Conservation (phyloP, 1,140 invertebrate species). For the Zaprionus camerounensis region DNA sequence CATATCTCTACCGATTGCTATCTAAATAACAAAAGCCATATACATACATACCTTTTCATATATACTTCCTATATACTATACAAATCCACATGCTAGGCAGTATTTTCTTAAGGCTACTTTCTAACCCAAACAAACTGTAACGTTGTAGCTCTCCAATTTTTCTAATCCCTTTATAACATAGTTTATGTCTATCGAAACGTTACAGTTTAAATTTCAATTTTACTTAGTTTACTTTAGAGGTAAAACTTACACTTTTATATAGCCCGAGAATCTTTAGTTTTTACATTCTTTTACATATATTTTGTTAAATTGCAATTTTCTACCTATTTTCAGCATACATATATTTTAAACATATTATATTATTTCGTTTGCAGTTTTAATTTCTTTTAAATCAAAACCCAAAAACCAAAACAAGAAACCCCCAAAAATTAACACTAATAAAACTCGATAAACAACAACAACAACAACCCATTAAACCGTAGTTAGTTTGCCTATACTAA, state of each 20-base stretch:
- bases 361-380: slow-evolving; percentile 80
- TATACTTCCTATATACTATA: slow-evolving; percentile 10
- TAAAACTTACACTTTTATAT: slow-evolving; percentile 31
- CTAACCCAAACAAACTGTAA: slow-evolving; percentile 36
- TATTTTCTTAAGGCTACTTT: slow-evolving; percentile 19
- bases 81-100: slow-evolving; percentile 43
- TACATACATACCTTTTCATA: slow-evolving; percentile 25
- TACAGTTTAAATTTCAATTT: slow-evolving; percentile 27
- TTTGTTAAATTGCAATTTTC: slow-evolving; percentile 78
- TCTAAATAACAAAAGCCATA: slow-evolving; percentile 46
- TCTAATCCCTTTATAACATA: neutral
- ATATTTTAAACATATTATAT: slow-evolving; percentile 55
- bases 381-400: slow-evolving; percentile 49
- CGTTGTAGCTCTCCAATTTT: slow-evolving; percentile 11
- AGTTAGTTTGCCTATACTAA: slow-evolving; percentile 73
- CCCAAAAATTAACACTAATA: slow-evolving; percentile 68
- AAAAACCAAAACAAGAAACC: slow-evolving; percentile 37
- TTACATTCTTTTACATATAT: slow-evolving; percentile 49
- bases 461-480: slow-evolving; percentile 65
- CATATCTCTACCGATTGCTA: slow-evolving; percentile 44
- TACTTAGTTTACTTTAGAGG: slow-evolving; percentile 46
- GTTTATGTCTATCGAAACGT: neutral
- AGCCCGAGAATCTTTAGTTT: slow-evolving; percentile 45
- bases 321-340: slow-evolving; percentile 83
- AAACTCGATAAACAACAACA: slow-evolving; percentile 40